Evolutionary conservation across 2,888 invertebrate species (phyloP).

Genomic region (Acanthopleura granulata): DNA sequence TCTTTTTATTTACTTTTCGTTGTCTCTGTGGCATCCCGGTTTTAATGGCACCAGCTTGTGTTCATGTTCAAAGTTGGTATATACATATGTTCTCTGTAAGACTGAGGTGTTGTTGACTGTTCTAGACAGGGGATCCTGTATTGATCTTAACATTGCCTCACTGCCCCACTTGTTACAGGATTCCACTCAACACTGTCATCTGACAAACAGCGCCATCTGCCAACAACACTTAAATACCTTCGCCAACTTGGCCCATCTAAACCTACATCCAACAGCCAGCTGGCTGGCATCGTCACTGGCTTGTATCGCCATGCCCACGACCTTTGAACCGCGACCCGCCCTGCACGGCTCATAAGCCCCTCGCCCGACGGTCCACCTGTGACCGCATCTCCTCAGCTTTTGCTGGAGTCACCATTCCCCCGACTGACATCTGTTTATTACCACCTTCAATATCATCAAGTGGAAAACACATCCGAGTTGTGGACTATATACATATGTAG

Average conservation of each 20-base stretch:
- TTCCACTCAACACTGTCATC: slow-evolving; percentile 24
- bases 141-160: background rate
- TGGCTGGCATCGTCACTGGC: too few relatives aligned
- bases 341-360: too few relatives aligned
- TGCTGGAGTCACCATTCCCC: background rate
- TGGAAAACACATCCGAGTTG: background rate
- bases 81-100: too few relatives aligned
- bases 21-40: too few relatives aligned
- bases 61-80: too few relatives aligned
- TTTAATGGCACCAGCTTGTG: too few relatives aligned
- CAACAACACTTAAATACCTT: slow-evolving; percentile 25
- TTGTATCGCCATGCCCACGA: too few relatives aligned
- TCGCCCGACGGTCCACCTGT: background rate
- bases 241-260: slow-evolving; percentile 20
- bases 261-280: too few relatives aligned
- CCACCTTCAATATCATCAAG: background rate
- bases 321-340: too few relatives aligned
- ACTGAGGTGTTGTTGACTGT: too few relatives aligned
- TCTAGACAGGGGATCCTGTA: background rate
- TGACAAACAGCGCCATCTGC: slow-evolving; percentile 26
- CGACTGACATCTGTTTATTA: background rate
- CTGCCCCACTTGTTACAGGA: slow-evolving; percentile 28
- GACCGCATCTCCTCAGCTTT: background rate
- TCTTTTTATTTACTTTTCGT: too few relatives aligned
- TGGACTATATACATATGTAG: too few relatives aligned